Evolutionary conservation across 2,113 vertebrate species (phyloP).

Genomic region (Megaceryle maxima): DNA sequence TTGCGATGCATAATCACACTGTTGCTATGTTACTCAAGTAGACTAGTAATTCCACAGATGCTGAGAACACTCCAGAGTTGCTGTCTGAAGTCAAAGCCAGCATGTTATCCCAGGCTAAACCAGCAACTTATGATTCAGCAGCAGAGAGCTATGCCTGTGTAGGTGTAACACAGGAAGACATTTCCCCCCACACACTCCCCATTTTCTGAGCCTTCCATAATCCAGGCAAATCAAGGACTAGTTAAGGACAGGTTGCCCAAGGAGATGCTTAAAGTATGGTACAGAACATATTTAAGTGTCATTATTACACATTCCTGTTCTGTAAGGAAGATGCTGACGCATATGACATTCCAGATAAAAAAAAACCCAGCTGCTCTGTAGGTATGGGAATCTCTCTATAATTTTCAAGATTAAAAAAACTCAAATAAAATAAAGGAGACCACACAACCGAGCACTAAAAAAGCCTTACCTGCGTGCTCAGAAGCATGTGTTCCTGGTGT

Average conservation of each 20-base stretch:
- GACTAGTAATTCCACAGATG: neutral
- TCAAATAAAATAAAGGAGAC: neutral
- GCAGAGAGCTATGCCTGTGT: neutral
- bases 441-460: neutral
- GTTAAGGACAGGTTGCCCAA: neutral
- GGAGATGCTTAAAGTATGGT: neutral
- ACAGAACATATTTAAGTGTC: neutral
- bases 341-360: neutral
- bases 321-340: neutral
- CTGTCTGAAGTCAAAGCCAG: neutral
- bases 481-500: conserved; percentile 92
- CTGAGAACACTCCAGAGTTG: neutral
- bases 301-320: neutral
- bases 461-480: conserved; percentile 89
- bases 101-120: neutral
- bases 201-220: neutral
- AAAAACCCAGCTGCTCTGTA: neutral
- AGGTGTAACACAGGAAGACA: neutral
- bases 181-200: neutral
- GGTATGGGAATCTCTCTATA: neutral
- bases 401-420: neutral
- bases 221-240: neutral
- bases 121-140: neutral
- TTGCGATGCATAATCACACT: neutral
- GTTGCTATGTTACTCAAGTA: neutral